A percentile compares a stretch with the other conserved stretches of the same genome.
These are phyloP conservation scores for Trichonephila inaurata DNA, from an alignment of 1,140 invertebrate genomes.

Conservation along the genomic window DNA sequence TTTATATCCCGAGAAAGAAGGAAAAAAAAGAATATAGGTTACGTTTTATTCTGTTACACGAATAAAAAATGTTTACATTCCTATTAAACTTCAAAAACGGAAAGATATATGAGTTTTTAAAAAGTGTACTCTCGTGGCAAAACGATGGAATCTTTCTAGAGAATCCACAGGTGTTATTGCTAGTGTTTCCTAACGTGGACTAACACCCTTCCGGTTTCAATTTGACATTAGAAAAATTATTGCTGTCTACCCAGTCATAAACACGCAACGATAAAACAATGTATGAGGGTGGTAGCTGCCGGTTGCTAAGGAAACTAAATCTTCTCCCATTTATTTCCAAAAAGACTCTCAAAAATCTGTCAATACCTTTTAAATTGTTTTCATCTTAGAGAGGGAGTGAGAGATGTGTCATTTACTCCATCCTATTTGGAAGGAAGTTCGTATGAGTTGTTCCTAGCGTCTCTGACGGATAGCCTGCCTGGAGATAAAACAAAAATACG, in stretches of 20 bases:
- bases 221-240: conserved; percentile 56
- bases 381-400: background rate
- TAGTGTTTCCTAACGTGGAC: background rate
- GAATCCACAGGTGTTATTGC: conserved; percentile 53
- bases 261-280: conserved; percentile 55
- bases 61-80: background rate
- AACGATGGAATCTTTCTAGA: background rate
- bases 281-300: background rate
- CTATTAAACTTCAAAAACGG: background rate
- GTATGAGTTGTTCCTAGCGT: background rate
- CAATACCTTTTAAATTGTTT: conserved; percentile 71
- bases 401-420: conserved; percentile 42
- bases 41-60: background rate
- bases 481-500: background rate
- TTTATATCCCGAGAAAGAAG: background rate
- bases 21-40: background rate
- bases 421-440: conserved; percentile 54
- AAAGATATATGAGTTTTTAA: background rate
- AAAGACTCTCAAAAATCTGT: conserved; percentile 26
- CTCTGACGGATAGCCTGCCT: background rate
- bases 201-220: background rate
- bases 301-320: conserved; percentile 56
- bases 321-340: conserved; percentile 57
- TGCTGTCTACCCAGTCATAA: conserved; percentile 28
- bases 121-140: background rate